Percentiles rank a stretch among this genome's conserved stretches.
These are phyloP conservation scores for Thereva nobilitata DNA, from an alignment of 2,888 invertebrate species.

Conservation along the genomic window DNA sequence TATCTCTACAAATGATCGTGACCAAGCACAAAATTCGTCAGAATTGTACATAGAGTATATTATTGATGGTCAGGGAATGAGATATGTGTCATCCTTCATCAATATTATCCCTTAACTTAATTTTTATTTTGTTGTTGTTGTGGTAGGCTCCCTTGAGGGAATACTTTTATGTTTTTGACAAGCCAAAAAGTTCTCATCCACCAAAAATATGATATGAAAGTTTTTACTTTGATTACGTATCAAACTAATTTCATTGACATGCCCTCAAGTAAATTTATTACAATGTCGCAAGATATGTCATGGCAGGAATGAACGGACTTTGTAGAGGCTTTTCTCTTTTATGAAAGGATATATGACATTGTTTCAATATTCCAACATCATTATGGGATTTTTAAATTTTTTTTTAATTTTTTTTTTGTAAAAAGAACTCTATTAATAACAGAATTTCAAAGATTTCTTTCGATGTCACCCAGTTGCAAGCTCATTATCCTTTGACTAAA, in stretches of 20 bases:
- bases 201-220: conserved; percentile 15
- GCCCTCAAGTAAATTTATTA: conserved; percentile 13
- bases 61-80: no score
- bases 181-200: not conserved
- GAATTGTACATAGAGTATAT: no score
- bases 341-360: no score
- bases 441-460: no score
- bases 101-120: conserved; percentile 13
- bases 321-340: no score
- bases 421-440: no score
- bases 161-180: not conserved
- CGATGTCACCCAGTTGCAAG: no score
- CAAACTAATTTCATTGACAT: conserved; percentile 28
- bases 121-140: not conserved
- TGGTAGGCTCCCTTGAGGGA: not conserved
- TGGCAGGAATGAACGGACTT: conserved; percentile 10
- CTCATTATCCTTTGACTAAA: not conserved
- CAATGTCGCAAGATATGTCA: conserved; percentile 3
- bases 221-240: conserved; percentile 23
- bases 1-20: no score
- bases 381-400: no score
- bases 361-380: no score
- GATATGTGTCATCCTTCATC: conserved; percentile 21
- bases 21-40: no score
- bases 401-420: no score